These are phyloP conservation scores for Agonopterix alstromeriana DNA, from an alignment of 2,888 invertebrate genomes.

Conservation along the genomic window DNA sequence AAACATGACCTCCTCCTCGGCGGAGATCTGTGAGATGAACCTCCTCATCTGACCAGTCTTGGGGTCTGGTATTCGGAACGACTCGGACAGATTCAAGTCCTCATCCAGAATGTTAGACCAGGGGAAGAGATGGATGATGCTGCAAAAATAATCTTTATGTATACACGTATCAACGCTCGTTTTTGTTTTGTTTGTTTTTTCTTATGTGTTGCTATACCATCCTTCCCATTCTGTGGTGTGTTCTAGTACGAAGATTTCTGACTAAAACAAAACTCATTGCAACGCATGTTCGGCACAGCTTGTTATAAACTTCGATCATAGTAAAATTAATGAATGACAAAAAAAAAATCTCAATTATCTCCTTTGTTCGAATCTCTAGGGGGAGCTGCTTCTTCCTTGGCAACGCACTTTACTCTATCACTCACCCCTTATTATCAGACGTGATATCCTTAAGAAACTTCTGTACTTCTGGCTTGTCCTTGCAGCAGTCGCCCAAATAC, in stretches of 20 bases:
- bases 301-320: too few species aligned
- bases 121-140: slow-evolving; percentile 97
- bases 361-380: too few species aligned
- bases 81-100: slow-evolving; percentile 92
- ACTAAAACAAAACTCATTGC: too few species aligned
- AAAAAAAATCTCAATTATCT: too few species aligned
- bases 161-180: not conserved
- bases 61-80: slow-evolving; percentile 95
- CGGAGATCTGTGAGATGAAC: slow-evolving; percentile 89
- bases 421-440: slow-evolving; percentile 94
- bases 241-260: too few species aligned
- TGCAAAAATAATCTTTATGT: slow-evolving; percentile 44
- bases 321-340: too few species aligned
- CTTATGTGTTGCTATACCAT: too few species aligned
- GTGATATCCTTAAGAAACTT: slow-evolving; percentile 95
- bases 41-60: slow-evolving; percentile 95
- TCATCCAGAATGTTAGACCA: slow-evolving; percentile 98
- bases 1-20: slow-evolving; percentile 95
- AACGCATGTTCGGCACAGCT: too few species aligned
- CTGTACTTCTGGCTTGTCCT: slow-evolving; percentile 86
- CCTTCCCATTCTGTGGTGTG: too few species aligned
- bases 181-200: too few species aligned
- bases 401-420: not conserved
- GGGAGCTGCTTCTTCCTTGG: too few species aligned
- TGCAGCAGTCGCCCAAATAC: slow-evolving; percentile 84